phyloP scores from a whole-genome alignment of 2,888 invertebrate genomes.

The Cerceris rybyensis region DNA sequence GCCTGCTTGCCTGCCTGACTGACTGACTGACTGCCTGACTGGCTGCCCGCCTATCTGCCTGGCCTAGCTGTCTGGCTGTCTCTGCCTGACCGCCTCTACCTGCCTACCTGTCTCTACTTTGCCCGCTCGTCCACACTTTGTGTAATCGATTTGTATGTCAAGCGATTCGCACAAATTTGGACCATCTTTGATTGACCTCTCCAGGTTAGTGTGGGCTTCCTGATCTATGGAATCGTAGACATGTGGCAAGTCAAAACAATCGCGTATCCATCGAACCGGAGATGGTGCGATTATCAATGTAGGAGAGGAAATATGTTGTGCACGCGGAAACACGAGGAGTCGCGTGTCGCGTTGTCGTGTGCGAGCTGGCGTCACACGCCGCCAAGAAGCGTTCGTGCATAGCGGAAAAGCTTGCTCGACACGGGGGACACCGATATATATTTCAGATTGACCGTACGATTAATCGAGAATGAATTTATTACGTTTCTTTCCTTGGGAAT shows the following conservation, averaged over 20 bases:
- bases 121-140: slow-evolving; percentile 45
- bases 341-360: slow-evolving; percentile 49
- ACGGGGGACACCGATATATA: slow-evolving; percentile 5
- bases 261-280: not conserved
- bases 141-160: slow-evolving; percentile 84
- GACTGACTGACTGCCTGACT: slow-evolving; percentile 9
- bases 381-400: slow-evolving; percentile 39
- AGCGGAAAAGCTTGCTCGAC: slow-evolving; percentile 17
- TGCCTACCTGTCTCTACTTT: slow-evolving; percentile 20
- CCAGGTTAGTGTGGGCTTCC: slow-evolving; percentile 79
- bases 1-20: slow-evolving; percentile 21
- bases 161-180: slow-evolving; percentile 84
- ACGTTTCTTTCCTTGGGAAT: not conserved
- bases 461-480: slow-evolving; percentile 13
- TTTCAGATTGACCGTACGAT: slow-evolving; percentile 32
- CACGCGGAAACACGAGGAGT: slow-evolving; percentile 58
- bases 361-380: slow-evolving; percentile 52
- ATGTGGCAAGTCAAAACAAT: slow-evolving; percentile 48
- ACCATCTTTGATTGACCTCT: slow-evolving; percentile 82
- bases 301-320: slow-evolving; percentile 45
- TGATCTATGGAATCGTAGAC: slow-evolving; percentile 29
- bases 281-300: slow-evolving; percentile 55
- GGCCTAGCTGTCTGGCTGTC: slow-evolving; percentile 34
- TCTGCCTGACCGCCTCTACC: slow-evolving; percentile 10
- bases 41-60: slow-evolving; percentile 26